Evolutionary conservation across 2,888 invertebrate genomes (phyloP), one percentile per base, ranked within the genome.

Genomic region (Amiota minor): DNA sequence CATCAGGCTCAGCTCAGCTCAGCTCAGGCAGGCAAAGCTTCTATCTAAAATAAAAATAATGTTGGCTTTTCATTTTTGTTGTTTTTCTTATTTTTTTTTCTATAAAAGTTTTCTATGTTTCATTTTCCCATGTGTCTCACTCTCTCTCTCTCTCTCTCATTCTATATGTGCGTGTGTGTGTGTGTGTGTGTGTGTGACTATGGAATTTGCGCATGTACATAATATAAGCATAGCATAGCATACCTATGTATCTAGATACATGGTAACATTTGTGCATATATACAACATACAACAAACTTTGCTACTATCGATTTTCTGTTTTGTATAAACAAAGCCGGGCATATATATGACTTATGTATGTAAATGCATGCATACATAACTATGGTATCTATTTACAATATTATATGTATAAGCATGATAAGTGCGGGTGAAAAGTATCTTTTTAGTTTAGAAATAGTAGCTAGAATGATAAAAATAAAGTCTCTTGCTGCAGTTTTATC

Each of bases 201-300:
- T 78, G 75, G 77, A 82, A 85, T 82, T 82, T 85, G 84, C 83
- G 83, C 86, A 85, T 85, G 85, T 83, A 85, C 85, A 84, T 76
- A 81, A 77, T 35, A 35, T 35, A 35, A 35, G 35, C 35, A 35
- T 35, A 35, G 35, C 35, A 35, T 35, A 35, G 6, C 35, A 35
- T 35, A 72, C 76, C 72, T 70, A 59, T 67, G 61, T 71, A n/a
- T 53, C 45, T 73, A 73, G 65, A 62, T 72, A 61, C 53, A 55
- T 67, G 61, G 16, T n/a, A n/a, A 45, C 47, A 20, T 72, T 67
- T 73, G 68, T 73, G 69, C 20, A 2, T 59, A 20, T 20, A 46
- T 23, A 68, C 53, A 50, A 35, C 49, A 49, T 18, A 62, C 18
- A 68, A 35, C 23, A 50, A 68, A 53, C 23, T 62, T 50, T 49